Base-by-base conservation (phyloP, 2,797 vertebrate species). In the Tinamus major region DNA sequence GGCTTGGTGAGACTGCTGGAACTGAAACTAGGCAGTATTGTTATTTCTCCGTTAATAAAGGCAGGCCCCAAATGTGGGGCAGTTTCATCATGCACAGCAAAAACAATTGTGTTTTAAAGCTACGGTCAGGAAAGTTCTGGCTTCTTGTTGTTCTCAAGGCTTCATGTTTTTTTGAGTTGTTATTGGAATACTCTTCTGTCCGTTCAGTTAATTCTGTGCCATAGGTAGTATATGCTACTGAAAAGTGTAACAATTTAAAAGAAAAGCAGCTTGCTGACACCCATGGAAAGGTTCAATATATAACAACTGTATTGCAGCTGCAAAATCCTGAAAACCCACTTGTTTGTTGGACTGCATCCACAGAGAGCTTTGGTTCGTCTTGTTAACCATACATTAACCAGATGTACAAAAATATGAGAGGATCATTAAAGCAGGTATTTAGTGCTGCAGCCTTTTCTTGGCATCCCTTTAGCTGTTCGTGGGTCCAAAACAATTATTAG, bases 1-100 rank as follows among this genome's bases (percentile, higher is more conserved):
- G 85, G 74, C 79, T 92, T 90, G 61, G 8, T 93, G 51, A 46
- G 85, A 23, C 71, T 88, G 44, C 61, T 53, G 88, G 48, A 90
- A 51, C 58, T 92, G 87, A 93, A 94, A 92, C 65, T 41, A 3
- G 79, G 8, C 15, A 17, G 26, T 62, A 41, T 71, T 77, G 70
- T 82, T 90, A 88, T 85, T 92, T 91, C 56, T 93, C 91, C 90
- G 58, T 65, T 94, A 48, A 85, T 83, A 91, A 95, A 88, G 37
- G 33, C 4, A 20, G 55, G 27, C 19, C 42, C 29, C 3, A 49
- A 94, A 55, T 82, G 42, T 44, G 53, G 80, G 64, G 44, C 33
- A 75, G 44, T 72, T 78, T 93, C 84, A 71, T 10, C 63, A 24
- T 64, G 4, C 13, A 27, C 37, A 91, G 55, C 17, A 92, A 91